Conservation (phyloP, 2,888 invertebrate species). For the Synergus itoensis region DNA sequence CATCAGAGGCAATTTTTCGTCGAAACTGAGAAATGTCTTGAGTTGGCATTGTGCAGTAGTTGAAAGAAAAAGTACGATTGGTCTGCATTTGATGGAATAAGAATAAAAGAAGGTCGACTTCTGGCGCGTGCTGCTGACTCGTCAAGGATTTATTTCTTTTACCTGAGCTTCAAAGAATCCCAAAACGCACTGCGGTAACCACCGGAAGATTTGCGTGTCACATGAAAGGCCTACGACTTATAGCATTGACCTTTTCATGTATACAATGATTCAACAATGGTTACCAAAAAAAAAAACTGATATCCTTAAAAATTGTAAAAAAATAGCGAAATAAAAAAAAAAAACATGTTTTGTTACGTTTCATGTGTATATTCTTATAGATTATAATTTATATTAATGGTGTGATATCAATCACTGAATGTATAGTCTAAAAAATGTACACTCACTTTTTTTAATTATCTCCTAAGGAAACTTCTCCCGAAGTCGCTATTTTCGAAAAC, state of each 20-base stretch:
- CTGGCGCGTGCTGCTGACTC: slow-evolving; percentile 45
- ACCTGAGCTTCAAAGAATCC: slow-evolving; percentile 13
- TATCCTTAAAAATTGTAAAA: slow-evolving; percentile 1
- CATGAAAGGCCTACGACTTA: slow-evolving; percentile 25
- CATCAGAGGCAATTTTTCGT: slow-evolving; percentile 39
- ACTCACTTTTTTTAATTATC: neutral
- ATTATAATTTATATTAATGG: too few relatives aligned
- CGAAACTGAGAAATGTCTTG: slow-evolving; percentile 28
- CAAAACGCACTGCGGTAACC: slow-evolving; percentile 24
- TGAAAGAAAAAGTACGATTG: slow-evolving; percentile 18
- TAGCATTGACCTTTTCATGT: slow-evolving; percentile 26
- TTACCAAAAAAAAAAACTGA: neutral
- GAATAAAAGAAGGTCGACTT: slow-evolving; percentile 36
- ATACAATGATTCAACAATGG: slow-evolving; percentile 1
- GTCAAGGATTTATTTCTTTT: slow-evolving; percentile 38
- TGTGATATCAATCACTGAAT: too few relatives aligned
- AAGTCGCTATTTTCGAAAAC: neutral
- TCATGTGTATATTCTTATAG: neutral
- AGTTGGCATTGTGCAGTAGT: neutral
- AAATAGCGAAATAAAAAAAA: neutral
- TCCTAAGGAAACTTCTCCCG: neutral
- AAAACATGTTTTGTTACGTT: neutral
- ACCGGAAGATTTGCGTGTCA: slow-evolving; percentile 41
- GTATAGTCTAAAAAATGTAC: too few relatives aligned
- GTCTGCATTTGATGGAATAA: slow-evolving; percentile 34